These are phyloP conservation scores for Paratrypauchen microcephalus DNA, from an alignment of 2,797 vertebrate genomes.

Conservation along the genomic window DNA sequence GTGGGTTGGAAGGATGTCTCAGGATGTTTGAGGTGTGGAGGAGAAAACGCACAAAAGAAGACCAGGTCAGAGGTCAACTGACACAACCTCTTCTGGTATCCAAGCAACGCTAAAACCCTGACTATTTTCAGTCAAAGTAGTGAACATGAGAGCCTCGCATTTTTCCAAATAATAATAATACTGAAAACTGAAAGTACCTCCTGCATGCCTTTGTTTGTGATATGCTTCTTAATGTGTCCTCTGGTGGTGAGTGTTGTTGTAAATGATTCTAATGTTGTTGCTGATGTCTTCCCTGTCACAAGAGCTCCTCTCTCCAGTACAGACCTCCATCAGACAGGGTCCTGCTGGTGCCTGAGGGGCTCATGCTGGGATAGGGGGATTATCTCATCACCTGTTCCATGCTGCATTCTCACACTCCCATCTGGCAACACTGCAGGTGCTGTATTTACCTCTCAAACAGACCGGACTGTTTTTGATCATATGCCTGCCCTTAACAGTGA, in stretches of 20 bases:
- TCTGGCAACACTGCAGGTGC: slow-evolving; percentile 43
- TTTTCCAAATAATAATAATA: no score
- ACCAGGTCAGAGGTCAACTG: slow-evolving; percentile 44
- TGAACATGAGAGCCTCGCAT: background rate
- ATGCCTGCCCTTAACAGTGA: background rate
- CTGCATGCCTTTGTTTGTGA: background rate
- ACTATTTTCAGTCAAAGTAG: background rate
- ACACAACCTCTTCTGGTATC: background rate
- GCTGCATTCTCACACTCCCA: slow-evolving; percentile 40
- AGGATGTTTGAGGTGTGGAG: slow-evolving; percentile 18
- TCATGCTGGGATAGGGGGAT: slow-evolving; percentile 57
- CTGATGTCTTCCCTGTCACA: slow-evolving; percentile 30
- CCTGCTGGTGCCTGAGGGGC: slow-evolving; percentile 52
- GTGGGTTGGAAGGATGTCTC: slow-evolving; percentile 9
- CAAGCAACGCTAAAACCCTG: background rate
- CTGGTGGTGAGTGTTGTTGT: no score
- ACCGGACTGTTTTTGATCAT: background rate
- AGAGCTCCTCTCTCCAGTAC: slow-evolving; percentile 44
- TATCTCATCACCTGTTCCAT: slow-evolving; percentile 69
- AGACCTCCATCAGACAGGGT: slow-evolving; percentile 54
- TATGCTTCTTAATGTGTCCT: background rate
- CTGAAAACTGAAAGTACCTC: no score
- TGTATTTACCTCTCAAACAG: slow-evolving; percentile 28
- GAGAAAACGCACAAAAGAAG: slow-evolving; percentile 20
- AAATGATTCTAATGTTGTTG: slow-evolving; percentile 33